Evolutionary conservation across 1,140 invertebrate species (phyloP).

Genomic region (Anagrus nilaparvatae): DNA sequence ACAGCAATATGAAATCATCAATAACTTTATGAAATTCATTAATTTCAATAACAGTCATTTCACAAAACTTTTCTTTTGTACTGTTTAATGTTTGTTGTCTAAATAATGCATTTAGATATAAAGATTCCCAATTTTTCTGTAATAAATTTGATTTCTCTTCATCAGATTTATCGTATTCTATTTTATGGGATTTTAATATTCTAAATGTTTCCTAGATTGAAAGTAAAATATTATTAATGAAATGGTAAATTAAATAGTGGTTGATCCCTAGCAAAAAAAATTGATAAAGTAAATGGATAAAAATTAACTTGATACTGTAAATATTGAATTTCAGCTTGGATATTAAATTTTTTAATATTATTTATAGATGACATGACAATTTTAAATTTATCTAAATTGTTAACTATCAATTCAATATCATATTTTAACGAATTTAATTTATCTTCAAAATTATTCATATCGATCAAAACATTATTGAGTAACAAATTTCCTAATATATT

Average conservation of each 20-base stretch:
- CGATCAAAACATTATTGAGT: conserved; percentile 44
- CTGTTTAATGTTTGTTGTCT: conserved; percentile 56
- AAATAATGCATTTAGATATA: conserved; percentile 57
- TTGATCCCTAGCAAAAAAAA: not conserved
- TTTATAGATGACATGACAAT: conserved; percentile 71
- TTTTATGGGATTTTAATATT: conserved; percentile 29
- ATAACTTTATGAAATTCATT: conserved; percentile 56
- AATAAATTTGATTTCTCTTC: conserved; percentile 48
- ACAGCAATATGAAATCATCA: conserved; percentile 59
- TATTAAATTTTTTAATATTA: conserved; percentile 58
- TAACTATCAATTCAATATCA: conserved; percentile 59
- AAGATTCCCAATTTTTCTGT: conserved; percentile 55
- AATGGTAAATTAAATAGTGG: too few relatives aligned
- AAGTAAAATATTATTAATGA: too few relatives aligned
- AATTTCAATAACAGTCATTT: conserved; percentile 63
- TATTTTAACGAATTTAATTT: conserved; percentile 49
- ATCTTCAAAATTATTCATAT: conserved; percentile 55
- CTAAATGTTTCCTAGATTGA: conserved; percentile 27
- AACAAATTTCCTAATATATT: conserved; percentile 52
- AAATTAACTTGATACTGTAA: conserved; percentile 45
- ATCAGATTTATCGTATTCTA: conserved; percentile 38
- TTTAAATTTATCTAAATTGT: conserved; percentile 71
- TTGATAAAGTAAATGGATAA: not conserved
- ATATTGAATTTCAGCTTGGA: conserved; percentile 66
- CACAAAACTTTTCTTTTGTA: conserved; percentile 69